Percentiles rank a stretch among this genome's conserved stretches.
These are phyloP conservation scores for Aphidoletes aphidimyza DNA, from an alignment of 2,888 invertebrate species.

Conservation along the genomic window DNA sequence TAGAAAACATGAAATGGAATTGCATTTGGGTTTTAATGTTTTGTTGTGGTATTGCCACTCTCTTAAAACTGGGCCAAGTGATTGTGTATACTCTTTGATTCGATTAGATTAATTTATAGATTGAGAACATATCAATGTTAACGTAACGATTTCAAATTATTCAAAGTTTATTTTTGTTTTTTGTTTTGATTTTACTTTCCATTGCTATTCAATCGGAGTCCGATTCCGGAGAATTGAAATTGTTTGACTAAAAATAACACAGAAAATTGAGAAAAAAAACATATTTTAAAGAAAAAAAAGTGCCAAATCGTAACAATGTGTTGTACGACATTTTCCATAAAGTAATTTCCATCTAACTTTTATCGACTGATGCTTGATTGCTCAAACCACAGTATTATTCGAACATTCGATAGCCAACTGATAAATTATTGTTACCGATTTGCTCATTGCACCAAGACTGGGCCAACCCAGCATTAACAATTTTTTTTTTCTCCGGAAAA, in stretches of 20 bases:
- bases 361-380: conserved; percentile 4
- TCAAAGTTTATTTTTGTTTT: neutral
- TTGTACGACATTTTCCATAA: conserved; percentile 43
- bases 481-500: too few relatives aligned
- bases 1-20: neutral
- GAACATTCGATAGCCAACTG: neutral
- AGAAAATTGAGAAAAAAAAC: neutral
- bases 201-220: too few relatives aligned
- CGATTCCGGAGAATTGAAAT: neutral
- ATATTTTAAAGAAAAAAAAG: neutral
- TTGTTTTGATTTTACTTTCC: neutral
- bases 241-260: neutral
- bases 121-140: conserved; percentile 44
- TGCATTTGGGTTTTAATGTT: neutral
- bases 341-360: neutral
- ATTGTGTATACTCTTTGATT: neutral
- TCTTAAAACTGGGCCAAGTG: conserved; percentile 10
- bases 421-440: neutral
- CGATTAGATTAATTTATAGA: neutral
- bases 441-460: neutral
- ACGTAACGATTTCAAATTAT: conserved; percentile 13
- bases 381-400: neutral
- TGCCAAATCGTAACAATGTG: conserved; percentile 26
- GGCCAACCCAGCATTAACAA: too few relatives aligned
- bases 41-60: neutral